phyloP scores from a whole-genome alignment of 1,140 invertebrate genomes.

The Callitettix versicolor region DNA sequence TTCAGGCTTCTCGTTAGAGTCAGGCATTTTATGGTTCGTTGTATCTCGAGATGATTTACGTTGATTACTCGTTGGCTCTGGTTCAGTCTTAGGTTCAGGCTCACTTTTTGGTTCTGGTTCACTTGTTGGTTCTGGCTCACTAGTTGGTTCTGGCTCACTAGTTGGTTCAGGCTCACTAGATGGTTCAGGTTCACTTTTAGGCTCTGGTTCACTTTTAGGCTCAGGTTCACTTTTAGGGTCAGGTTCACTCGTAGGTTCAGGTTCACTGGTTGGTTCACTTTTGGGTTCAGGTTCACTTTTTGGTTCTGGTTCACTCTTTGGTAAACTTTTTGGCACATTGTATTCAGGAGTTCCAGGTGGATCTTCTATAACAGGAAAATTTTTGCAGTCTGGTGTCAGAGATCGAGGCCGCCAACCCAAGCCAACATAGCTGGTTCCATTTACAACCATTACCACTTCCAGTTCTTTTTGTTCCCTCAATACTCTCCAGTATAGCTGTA shows the following conservation, averaged over 20 bases:
- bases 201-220: constrained; percentile 31
- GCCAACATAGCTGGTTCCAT: constrained; percentile 76
- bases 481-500: constrained; percentile 72
- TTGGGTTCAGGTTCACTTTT: constrained; percentile 32
- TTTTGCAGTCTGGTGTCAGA: constrained; percentile 59
- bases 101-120: constrained; percentile 31
- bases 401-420: constrained; percentile 69
- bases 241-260: constrained; percentile 35
- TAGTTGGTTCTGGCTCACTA: constrained; percentile 33
- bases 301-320: constrained; percentile 34
- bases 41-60: constrained; percentile 20
- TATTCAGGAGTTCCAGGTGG: constrained; percentile 31
- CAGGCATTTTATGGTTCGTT: constrained; percentile 14
- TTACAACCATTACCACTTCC: constrained; percentile 72
- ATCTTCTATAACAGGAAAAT: constrained; percentile 49
- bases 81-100: constrained; percentile 27
- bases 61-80: constrained; percentile 30
- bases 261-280: constrained; percentile 36
- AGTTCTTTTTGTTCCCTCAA: constrained; percentile 68
- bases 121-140: constrained; percentile 34
- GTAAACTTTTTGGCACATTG: constrained; percentile 29
- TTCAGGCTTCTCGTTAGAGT: constrained; percentile 30
- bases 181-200: constrained; percentile 38
- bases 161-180: constrained; percentile 34
- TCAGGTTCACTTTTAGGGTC: constrained; percentile 36